Evolutionary conservation across 1,140 invertebrate genomes (phyloP), one percentile per base, ranked within the genome.

Genomic region (Aculops lycopersici): DNA sequence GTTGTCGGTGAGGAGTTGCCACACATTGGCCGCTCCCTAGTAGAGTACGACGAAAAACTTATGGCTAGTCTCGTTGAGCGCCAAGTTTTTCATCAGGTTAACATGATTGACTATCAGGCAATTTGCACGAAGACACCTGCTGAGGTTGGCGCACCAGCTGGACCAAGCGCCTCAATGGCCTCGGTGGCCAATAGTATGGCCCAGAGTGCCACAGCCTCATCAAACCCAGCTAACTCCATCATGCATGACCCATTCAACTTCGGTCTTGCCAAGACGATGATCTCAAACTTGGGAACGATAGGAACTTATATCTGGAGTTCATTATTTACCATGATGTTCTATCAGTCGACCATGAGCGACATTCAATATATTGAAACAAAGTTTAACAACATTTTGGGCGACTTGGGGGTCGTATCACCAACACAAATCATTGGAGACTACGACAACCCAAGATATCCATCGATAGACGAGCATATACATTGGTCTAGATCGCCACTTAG

Each of bases 61-160:
- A 83, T 86, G 74, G 75, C 84, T 53, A 79, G 75, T 0, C 55
- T 88, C 19, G 76, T 86, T 0, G 74, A 83, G 51, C 74, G 80
- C 50, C 66, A 71, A 42, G 81, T 86, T 45, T 88, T 80, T 55
- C 74, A 69, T 48, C 74, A 74, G 57, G 68, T 83, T 1, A 66
- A 69, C 1, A 68, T 83, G 0, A 72, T 72, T 46, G 78, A 88
- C 52, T 79, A 83, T 56, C 80, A 86, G 56, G 79, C 75, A 0
- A 63, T 72, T 4, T 83, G 78, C 50, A 68, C 70, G 0, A 74
- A 79, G 47, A 68, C 68, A 44, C n/a, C n/a, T n/a, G n/a, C n/a
- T n/a, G n/a, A n/a, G n/a, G n/a, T n/a, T n/a, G n/a, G n/a, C n/a
- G n/a, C n/a, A n/a, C n/a, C n/a, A n/a, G n/a, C n/a, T n/a, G n/a